A percentile compares a stretch with the other conserved stretches of the same genome.
phyloP scores from a whole-genome alignment of 92 coral and sea anemone genomes.

The Pocillopora meandrina region DNA sequence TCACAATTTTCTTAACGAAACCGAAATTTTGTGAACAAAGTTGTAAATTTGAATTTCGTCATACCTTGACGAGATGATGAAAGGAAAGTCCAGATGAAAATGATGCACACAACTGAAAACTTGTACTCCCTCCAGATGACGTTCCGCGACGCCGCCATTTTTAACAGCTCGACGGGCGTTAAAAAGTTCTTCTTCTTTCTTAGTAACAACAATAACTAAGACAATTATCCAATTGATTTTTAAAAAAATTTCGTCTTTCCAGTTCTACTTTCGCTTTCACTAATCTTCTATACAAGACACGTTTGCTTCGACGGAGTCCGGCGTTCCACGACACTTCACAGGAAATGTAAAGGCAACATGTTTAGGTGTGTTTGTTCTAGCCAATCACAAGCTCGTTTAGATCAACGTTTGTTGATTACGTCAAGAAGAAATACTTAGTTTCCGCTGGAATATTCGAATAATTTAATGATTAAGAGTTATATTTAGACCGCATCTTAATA shows the following conservation, averaged over 20 bases:
- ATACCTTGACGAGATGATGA: constrained; percentile 3
- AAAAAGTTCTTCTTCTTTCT: neutral
- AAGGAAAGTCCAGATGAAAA: neutral
- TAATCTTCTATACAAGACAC: neutral
- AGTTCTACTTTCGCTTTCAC: neutral
- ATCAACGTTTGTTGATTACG: neutral
- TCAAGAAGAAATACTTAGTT: neutral
- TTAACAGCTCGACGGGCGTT: neutral
- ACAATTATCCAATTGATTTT: neutral
- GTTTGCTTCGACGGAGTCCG: neutral
- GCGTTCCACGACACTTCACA: neutral
- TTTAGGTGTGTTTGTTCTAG: constrained; percentile 18
- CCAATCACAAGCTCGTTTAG: constrained; percentile 18
- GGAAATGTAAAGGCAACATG: neutral
- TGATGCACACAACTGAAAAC: neutral
- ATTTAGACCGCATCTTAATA: neutral
- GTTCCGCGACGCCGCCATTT: constrained; percentile 9
- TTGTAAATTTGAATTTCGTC: neutral
- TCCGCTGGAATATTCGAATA: neutral
- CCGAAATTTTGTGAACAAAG: too few relatives aligned
- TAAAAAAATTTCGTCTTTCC: neutral
- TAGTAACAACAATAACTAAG: neutral
- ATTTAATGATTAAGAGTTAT: neutral
- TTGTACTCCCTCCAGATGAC: neutral
- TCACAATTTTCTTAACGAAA: too few relatives aligned